Evolutionary conservation across 2,113 vertebrate genomes (phyloP), one percentile per base, ranked within the genome.

Genomic region (Cryptotis parvus): DNA sequence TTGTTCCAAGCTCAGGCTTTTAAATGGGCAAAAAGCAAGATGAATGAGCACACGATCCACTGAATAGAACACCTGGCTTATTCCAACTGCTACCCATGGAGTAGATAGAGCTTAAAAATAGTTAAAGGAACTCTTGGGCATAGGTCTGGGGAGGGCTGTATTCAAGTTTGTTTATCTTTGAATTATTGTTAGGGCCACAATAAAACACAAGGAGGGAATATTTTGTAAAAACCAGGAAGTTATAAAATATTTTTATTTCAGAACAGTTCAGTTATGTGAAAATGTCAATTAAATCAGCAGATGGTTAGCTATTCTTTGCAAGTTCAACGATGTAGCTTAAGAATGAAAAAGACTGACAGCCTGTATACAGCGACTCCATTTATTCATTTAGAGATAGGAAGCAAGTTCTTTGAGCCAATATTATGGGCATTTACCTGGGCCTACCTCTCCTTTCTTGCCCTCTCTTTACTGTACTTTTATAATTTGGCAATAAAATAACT

Each of bases 241-340:
- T 72, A 79, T 87, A 91, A 85, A 82, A 49, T 37, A 49, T 86
- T 93, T 95, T 86, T 85, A 92, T 90, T 88, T n/a, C 45, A 79
- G 68, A 92, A 69, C 3, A 33, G 35, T 89, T 95, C 10, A 20
- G 61, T 43, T 76, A 20, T 95, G 82, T 68, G 82, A 72, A 94
- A 93, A 92, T 94, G 87, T 78, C 87, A 95, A 83, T 82, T 55
- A 91, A 92, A 83, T 93, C 92, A 91, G 75, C 92, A 94, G 85
- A 78, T 87, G 87, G 87, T 80, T 78, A 81, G 70, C 37, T 85
- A 69, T 80, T 94, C 72, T 65, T 91, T 37, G 20, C 69, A 87
- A 80, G 31, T 75, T 92, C 43, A 78, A n/a, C 12, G 41, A 22
- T 45, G 24, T 8, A 65, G 79, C 61, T 96, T 87, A 72, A 88